Conservation (phyloP, 2,888 invertebrate species). For the Scotopteryx bipunctaria region DNA sequence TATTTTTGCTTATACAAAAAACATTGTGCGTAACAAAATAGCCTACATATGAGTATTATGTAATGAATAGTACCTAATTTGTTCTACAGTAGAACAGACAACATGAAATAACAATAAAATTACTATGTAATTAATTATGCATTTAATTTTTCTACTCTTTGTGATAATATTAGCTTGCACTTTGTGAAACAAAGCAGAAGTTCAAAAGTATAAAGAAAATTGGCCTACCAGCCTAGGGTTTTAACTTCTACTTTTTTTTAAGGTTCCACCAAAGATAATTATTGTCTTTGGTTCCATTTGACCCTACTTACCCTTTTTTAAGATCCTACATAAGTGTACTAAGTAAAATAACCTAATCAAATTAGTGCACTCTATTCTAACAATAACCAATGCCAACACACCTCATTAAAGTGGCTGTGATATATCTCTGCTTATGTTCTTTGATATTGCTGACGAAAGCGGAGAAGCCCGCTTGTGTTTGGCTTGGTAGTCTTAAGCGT, state of each 20-base stretch:
- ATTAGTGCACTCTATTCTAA: constrained; percentile 16
- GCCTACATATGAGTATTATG: neutral
- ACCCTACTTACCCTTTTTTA: constrained; percentile 19
- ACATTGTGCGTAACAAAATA: constrained; percentile 14
- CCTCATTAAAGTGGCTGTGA: too few species aligned
- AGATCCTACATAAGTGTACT: constrained; percentile 25
- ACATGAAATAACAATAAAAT: too few species aligned
- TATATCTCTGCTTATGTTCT: too few species aligned
- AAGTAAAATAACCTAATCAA: constrained; percentile 1
- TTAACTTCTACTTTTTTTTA: constrained; percentile 7
- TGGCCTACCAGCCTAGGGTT: constrained; percentile 1
- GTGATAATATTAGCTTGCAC: neutral
- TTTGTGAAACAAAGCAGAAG: constrained; percentile 1
- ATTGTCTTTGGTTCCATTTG: constrained; percentile 9
- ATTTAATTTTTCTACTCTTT: neutral
- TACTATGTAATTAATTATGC: too few species aligned
- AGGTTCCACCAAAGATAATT: too few species aligned
- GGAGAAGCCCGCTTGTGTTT: too few species aligned
- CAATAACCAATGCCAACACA: too few species aligned
- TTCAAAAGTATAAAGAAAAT: constrained; percentile 5
- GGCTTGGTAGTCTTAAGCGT: too few species aligned
- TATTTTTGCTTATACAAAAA: neutral
- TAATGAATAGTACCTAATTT: neutral
- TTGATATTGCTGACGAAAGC: too few species aligned
- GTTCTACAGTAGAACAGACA: neutral